Conservation (phyloP, 37 sponge, comb jelly and placozoan species). For the Hexactinellida sp. region DNA sequence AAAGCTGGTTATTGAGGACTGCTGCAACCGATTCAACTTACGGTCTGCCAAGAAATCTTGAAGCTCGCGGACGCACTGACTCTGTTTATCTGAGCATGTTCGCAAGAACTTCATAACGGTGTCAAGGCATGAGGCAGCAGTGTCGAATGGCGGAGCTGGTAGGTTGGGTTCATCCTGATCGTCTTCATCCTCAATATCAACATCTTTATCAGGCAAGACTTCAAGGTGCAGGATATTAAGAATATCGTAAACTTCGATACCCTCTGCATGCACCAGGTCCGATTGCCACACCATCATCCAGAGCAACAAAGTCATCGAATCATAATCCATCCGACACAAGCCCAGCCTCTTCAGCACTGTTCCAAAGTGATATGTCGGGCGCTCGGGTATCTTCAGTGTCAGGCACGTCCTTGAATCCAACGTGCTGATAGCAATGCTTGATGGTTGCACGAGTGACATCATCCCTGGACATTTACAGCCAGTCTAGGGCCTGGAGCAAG, state of each 20-base stretch:
- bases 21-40: not conserved
- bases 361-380: too few species aligned
- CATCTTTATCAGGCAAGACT: not conserved
- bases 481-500: too few species aligned
- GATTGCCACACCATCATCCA: too few species aligned
- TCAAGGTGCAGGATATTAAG: too few species aligned
- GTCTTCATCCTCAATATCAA: not conserved
- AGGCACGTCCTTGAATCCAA: not conserved
- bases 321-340: not conserved
- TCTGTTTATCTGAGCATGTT: conserved; percentile 11
- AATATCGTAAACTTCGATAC: too few species aligned
- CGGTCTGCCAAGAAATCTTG: conserved; percentile 13
- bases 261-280: not conserved
- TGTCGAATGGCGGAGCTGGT: too few species aligned
- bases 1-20: not conserved
- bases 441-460: not conserved
- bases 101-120: not conserved
- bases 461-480: not conserved
- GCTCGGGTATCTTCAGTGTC: too few species aligned
- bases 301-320: too few species aligned
- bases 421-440: not conserved
- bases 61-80: conserved; percentile 3
- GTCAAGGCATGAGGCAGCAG: not conserved
- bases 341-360: too few species aligned
- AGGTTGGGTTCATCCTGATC: too few species aligned